Conservation (phyloP, 1,140 invertebrate genomes). For the Oscheius sp. region DNA sequence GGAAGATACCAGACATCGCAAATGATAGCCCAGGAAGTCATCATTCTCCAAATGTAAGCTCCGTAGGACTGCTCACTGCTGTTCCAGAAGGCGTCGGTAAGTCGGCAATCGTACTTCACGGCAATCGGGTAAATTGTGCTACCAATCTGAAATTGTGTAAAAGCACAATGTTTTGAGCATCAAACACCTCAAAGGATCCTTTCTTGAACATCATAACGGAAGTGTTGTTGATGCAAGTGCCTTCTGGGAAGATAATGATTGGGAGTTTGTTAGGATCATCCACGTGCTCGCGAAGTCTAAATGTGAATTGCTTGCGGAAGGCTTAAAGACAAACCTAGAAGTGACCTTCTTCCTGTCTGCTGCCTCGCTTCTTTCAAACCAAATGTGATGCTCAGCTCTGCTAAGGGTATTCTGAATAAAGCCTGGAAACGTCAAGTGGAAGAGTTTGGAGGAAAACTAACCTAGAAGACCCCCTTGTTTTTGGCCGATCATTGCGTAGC, state of each 20-base stretch:
- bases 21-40: conserved; percentile 98
- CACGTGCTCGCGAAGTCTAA: conserved; percentile 69
- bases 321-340: not conserved
- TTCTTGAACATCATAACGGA: conserved; percentile 99
- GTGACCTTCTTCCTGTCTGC: conserved; percentile 87
- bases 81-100: conserved; percentile 99
- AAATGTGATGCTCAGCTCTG: conserved; percentile 90
- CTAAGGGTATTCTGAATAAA: conserved; percentile 85
- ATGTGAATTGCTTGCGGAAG: not conserved
- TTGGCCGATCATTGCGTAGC: conserved; percentile 97
- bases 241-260: conserved; percentile 98
- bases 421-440: conserved; percentile 3
- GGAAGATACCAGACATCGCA: conserved; percentile 99
- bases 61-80: conserved; percentile 86
- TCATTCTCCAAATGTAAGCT: conserved; percentile 93
- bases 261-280: conserved; percentile 88
- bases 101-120: conserved; percentile 88
- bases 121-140: conserved; percentile 60
- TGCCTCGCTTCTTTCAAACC: conserved; percentile 95
- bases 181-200: conserved; percentile 88
- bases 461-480: conserved; percentile 90
- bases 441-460: not conserved
- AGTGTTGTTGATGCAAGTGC: conserved; percentile 98
- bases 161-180: not conserved
- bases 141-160: conserved; percentile 42